These are phyloP conservation scores for Perca fluviatilis DNA, from an alignment of 2,113 vertebrate species.

Conservation along the genomic window DNA sequence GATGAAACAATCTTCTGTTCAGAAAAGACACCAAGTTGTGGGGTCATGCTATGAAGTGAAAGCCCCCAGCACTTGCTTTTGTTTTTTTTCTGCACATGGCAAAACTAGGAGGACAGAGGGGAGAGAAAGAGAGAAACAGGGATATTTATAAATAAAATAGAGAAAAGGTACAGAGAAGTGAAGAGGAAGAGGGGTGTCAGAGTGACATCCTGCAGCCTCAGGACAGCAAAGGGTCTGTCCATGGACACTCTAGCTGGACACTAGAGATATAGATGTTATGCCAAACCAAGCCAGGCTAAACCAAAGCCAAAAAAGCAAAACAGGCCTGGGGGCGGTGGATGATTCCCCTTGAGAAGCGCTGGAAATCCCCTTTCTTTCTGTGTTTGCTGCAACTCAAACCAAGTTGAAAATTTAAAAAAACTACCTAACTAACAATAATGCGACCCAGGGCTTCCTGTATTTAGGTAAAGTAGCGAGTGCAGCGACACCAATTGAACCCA, in stretches of 20 bases:
- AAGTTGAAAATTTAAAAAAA: conserved; percentile 6
- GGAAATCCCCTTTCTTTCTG: conserved; percentile 43
- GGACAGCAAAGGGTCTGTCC: conserved; percentile 15
- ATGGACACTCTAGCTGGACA: conserved; percentile 35
- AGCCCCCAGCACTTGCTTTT: not conserved
- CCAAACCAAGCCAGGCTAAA: conserved; percentile 5
- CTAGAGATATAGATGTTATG: conserved; percentile 10
- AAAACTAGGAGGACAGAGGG: not conserved
- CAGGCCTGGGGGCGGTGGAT: not conserved
- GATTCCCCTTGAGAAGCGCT: conserved; percentile 5
- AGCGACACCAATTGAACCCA: conserved; percentile 13
- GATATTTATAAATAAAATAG: not conserved
- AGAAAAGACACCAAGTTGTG: conserved; percentile 2
- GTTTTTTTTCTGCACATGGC: conserved; percentile 46
- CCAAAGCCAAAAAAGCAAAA: conserved; percentile 25
- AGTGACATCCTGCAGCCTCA: conserved; percentile 60
- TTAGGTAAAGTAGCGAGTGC: not conserved
- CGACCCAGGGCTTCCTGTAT: not conserved
- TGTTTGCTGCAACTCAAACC: conserved; percentile 8
- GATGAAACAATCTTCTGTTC: conserved; percentile 46
- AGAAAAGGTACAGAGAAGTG: conserved; percentile 1
- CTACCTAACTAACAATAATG: conserved; percentile 13
- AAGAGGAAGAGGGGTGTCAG: conserved; percentile 47
- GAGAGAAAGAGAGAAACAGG: not conserved
- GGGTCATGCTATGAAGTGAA: conserved; percentile 33